Evolutionary conservation across 1,140 invertebrate genomes (phyloP).

Genomic region (Heliconius eleuchia): DNA sequence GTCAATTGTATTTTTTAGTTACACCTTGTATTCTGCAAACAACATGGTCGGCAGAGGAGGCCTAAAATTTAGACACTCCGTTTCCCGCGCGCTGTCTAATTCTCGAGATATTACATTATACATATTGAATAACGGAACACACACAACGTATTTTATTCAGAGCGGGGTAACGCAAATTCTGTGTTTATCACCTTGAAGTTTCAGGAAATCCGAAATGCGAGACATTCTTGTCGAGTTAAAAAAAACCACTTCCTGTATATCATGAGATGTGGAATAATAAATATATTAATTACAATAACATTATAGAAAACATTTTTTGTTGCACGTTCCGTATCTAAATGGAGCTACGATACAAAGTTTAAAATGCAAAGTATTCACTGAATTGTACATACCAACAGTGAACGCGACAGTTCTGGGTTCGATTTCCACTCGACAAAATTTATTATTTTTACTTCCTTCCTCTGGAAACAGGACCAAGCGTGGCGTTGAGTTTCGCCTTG

Average conservation of each 20-base stretch:
- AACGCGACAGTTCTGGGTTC: neutral
- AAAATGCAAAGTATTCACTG: neutral
- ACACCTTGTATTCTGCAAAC: no score
- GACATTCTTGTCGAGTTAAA: neutral
- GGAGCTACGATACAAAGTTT: neutral
- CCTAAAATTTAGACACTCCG: no score
- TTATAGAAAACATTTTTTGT: constrained; percentile 1
- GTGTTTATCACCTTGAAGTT: neutral
- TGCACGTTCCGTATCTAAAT: neutral
- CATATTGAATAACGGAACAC: neutral
- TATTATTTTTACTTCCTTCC: neutral
- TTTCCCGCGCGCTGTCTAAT: no score
- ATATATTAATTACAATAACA: constrained; percentile 3
- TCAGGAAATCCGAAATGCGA: constrained; percentile 1
- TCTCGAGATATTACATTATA: no score
- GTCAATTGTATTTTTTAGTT: no score
- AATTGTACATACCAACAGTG: neutral
- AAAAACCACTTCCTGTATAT: constrained; percentile 4
- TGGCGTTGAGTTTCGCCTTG: neutral
- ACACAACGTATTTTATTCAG: neutral
- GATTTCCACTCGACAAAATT: neutral
- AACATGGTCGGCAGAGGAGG: no score
- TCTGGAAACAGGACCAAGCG: neutral
- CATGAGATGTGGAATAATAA: neutral
- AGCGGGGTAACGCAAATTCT: neutral